Base-by-base conservation (phyloP, 2,888 invertebrate species). In the Axea sp. region DNA sequence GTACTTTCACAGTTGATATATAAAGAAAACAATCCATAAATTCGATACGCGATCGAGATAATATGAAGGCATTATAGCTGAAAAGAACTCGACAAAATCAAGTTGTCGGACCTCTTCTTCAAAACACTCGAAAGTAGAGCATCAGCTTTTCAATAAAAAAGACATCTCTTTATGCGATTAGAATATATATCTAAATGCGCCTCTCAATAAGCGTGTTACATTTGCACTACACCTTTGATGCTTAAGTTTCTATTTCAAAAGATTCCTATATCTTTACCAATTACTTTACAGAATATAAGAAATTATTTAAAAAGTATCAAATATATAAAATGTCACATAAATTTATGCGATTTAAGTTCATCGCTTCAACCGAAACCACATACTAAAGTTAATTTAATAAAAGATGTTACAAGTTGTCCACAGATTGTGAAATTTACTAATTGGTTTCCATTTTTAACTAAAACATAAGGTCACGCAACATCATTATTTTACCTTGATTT, bases 41-140 rank as follows among this genome's bases (percentile, higher is more conserved):
- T 6, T 31, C 30, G 62, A 51, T 31, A 14, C 6, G 14, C 17
- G 35, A 35, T 41, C 43, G 30, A 45, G 28, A 71, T 62, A 62
- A 43, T 33, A 12, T 45, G 45, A 6, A 35, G n/a, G 33, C 30
- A 41, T 49, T 37, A 45, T 37, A 22, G n/a, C 22, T 19, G 30
- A 47, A 45, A 53, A 53, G 37, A 65, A 45, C 53, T 45, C 24
- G 9, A 8, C 49, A 19, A 4, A 33, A 37, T 19, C 9, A 57
- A 68, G 41, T 60, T 43, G 65, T 71, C 31, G 41, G 31, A 71
- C 72, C 35, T 55, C 64, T 69, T 64, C 47, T 64, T 53, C 35
- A n/a, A 9, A 47, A 59, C n/a, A 7, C 60, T 73, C 19, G 64
- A 75, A 75, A 73, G 75, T 75, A 37, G 75, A 55, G 53, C 75